Evolutionary conservation across 2,888 invertebrate genomes (phyloP), one percentile per base, ranked within the genome.

Genomic region (Desoria tigrina): DNA sequence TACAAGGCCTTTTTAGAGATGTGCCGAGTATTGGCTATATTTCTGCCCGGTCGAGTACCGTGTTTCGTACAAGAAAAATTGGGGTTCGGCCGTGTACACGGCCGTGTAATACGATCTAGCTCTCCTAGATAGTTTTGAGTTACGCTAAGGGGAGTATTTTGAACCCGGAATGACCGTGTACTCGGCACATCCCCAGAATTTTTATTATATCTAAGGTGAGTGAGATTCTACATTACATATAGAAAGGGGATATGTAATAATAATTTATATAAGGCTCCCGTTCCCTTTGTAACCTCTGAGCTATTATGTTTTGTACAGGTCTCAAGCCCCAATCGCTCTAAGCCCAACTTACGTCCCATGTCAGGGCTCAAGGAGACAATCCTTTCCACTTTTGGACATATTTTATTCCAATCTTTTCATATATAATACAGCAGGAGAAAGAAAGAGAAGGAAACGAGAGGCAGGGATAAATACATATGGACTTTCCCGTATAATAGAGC

Each of bases 201-300:
- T 32, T 32, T 32, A 32, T 32, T 32, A 32, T 32, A 32, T 11
- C 32, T 32, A 4, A 32, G 11, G 32, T n/a, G n/a, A n/a, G n/a
- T n/a, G n/a, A n/a, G n/a, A n/a, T n/a, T n/a, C n/a, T n/a, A n/a
- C n/a, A n/a, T n/a, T n/a, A n/a, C n/a, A n/a, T 11, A 11, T 11
- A 39, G 9, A 39, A 39, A 9, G n/a, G 21, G 9, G n/a, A 21
- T 45, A 21, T 45, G 45, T 45, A 45, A 45, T 21, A 16, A 6
- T 16, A 45, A 11, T 11, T 14, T 53, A 9, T 23, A 53, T 14
- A 66, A 39, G 51, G 24, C 56, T 49, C 42, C 51, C 53, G 50
- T 58, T 59, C 45, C 54, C 57, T 54, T 57, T 57, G 57, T 23
- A 42, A 49, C 54, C 54, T 28, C 16, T 21, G n/a, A 45, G 6